Percentiles rank a stretch among this genome's conserved stretches.
phyloP scores from a whole-genome alignment of 2,888 invertebrate species.

The Matsumyia berberina region DNA sequence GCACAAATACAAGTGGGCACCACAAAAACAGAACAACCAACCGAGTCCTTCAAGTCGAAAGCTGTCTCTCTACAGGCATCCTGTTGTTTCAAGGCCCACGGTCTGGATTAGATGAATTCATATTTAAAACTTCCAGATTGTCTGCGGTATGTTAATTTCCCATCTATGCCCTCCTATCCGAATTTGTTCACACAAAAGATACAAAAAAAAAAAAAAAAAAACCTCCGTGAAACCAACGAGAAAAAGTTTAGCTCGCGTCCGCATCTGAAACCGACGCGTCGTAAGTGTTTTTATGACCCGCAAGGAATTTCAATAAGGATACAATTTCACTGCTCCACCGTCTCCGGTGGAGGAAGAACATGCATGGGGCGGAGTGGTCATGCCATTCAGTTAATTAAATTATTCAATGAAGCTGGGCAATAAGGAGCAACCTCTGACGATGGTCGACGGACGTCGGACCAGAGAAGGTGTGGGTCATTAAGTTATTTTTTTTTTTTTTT shows the following conservation, averaged over 20 bases:
- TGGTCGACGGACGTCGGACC: not conserved
- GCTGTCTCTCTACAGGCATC: slow-evolving; percentile 32
- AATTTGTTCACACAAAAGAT: slow-evolving; percentile 41
- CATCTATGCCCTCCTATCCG: slow-evolving; percentile 46
- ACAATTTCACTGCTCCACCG: slow-evolving; percentile 38
- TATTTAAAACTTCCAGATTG: slow-evolving; percentile 62
- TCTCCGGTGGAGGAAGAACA: slow-evolving; percentile 7
- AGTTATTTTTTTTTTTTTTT: slow-evolving; percentile 24
- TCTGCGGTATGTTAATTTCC: slow-evolving; percentile 63
- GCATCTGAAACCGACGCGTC: slow-evolving; percentile 24
- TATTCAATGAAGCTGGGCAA: slow-evolving; percentile 58
- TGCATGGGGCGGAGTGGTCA: slow-evolving; percentile 28
- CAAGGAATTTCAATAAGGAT: slow-evolving; percentile 69
- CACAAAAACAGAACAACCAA: slow-evolving; percentile 1
- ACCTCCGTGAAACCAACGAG: not conserved
- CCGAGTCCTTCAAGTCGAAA: slow-evolving; percentile 39
- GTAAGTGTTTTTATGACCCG: slow-evolving; percentile 66
- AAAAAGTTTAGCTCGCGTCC: slow-evolving; percentile 11
- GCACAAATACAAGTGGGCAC: slow-evolving; percentile 23
- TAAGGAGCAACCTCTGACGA: not conserved
- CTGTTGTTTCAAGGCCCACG: not conserved
- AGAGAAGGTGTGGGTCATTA: slow-evolving; percentile 41
- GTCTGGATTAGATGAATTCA: slow-evolving; percentile 54
- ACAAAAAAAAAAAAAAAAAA: slow-evolving; percentile 11
- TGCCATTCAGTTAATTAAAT: slow-evolving; percentile 73